A percentile compares a stretch with the other conserved stretches of the same genome.
phyloP scores from a whole-genome alignment of 2,113 vertebrate species.

The Upupa epops region DNA sequence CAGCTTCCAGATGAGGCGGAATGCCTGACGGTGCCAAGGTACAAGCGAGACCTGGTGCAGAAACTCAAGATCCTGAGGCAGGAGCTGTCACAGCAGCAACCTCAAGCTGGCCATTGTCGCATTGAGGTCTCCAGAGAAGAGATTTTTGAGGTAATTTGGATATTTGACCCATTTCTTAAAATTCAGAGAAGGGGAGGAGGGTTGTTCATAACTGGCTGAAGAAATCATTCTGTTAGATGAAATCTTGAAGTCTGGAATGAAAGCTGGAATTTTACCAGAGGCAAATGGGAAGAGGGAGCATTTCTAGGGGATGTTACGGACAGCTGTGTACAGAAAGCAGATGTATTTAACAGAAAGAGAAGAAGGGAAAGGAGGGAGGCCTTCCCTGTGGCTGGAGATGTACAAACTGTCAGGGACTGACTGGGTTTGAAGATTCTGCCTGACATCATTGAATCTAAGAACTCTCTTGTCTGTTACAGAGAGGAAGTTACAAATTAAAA shows the following conservation, averaged over 20 bases:
- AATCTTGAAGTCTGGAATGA: background rate
- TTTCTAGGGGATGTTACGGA: background rate
- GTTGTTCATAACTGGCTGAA: background rate
- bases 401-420: background rate
- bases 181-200: background rate
- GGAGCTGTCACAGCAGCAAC: constrained; percentile 96
- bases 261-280: background rate
- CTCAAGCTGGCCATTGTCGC: constrained; percentile 96
- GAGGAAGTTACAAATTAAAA: background rate
- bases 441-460: background rate
- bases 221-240: background rate
- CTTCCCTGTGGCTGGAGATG: background rate
- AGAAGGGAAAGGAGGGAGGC: background rate
- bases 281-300: background rate
- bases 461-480: background rate
- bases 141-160: constrained; percentile 89
- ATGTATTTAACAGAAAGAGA: background rate
- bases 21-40: constrained; percentile 91
- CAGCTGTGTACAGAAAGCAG: background rate
- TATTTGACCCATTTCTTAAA: background rate
- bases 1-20: constrained; percentile 90
- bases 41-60: constrained; percentile 97
- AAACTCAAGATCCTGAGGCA: constrained; percentile 97
- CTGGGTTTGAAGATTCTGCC: background rate
- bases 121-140: constrained; percentile 98